Conservation (phyloP, 2,113 vertebrate genomes). For the Sinosuthora webbiana region DNA sequence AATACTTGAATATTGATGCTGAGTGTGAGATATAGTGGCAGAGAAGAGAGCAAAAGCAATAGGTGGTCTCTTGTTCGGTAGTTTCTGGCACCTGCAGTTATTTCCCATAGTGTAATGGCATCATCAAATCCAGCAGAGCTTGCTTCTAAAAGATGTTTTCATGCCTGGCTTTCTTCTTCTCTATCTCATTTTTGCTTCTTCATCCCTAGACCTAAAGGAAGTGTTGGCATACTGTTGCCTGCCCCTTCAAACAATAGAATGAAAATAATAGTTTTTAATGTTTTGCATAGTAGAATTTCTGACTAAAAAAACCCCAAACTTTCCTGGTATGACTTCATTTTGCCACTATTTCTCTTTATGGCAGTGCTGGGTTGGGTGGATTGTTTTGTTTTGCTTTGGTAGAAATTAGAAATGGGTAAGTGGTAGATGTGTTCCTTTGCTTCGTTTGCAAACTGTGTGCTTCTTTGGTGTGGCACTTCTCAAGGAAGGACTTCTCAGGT, state of each 20-base stretch:
- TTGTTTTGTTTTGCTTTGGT: background rate
- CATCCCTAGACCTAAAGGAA: background rate
- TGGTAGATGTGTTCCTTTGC: background rate
- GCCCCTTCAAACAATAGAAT: background rate
- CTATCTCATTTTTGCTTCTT: background rate
- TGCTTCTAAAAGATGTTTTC: background rate
- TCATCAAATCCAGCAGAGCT: background rate
- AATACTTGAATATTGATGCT: background rate
- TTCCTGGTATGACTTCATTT: background rate
- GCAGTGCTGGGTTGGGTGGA: background rate
- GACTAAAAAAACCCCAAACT: background rate
- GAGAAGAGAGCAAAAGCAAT: background rate
- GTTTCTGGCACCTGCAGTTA: background rate
- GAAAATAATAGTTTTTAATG: background rate
- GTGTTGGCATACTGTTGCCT: background rate
- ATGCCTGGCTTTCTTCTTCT: background rate
- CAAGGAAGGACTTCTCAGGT: background rate
- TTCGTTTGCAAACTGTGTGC: rapidly evolving
- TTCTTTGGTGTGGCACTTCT: background rate
- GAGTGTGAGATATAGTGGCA: background rate
- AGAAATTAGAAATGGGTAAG: background rate
- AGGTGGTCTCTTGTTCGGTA: background rate
- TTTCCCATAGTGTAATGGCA: background rate
- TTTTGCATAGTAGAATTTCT: background rate
- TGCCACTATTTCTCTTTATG: background rate